phyloP scores from a whole-genome alignment of 2,888 invertebrate genomes.

The Calliscelio sp. region DNA sequence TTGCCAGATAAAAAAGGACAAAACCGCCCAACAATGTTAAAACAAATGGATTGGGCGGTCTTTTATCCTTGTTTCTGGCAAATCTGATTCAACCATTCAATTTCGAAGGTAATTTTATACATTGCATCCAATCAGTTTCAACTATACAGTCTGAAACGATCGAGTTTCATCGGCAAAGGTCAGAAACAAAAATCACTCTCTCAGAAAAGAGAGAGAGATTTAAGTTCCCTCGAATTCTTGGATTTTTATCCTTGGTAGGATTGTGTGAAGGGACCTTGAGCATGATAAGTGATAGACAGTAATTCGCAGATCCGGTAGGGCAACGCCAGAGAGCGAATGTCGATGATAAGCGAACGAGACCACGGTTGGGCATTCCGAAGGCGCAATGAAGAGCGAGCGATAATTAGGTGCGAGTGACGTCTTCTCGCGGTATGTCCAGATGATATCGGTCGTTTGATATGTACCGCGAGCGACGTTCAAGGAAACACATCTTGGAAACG shows the following conservation, averaged over 20 bases:
- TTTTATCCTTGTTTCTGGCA: too few relatives aligned
- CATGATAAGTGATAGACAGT: slow-evolving; percentile 68
- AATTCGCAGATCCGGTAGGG: slow-evolving; percentile 66
- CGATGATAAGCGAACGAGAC: slow-evolving; percentile 53
- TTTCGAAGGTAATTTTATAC: too few relatives aligned
- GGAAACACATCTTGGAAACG: slow-evolving; percentile 46
- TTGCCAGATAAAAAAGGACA: too few relatives aligned
- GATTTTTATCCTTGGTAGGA: slow-evolving; percentile 33
- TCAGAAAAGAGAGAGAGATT: too few relatives aligned
- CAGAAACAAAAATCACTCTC: too few relatives aligned
- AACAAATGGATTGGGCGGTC: too few relatives aligned
- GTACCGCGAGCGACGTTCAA: slow-evolving; percentile 58
- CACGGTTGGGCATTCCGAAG: slow-evolving; percentile 41
- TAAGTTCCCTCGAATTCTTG: too few relatives aligned
- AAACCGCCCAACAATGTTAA: too few relatives aligned
- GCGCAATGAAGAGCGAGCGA: slow-evolving; percentile 72
- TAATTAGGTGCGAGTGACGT: slow-evolving; percentile 75
- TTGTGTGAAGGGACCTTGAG: slow-evolving; percentile 53
- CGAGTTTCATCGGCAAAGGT: too few relatives aligned
- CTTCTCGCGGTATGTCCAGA: slow-evolving; percentile 69
- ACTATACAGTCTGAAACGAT: too few relatives aligned
- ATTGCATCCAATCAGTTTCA: too few relatives aligned
- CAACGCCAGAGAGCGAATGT: slow-evolving; percentile 56
- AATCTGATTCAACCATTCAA: too few relatives aligned
- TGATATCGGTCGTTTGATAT: slow-evolving; percentile 72